Percentiles rank a stretch among this genome's conserved stretches.
phyloP scores from a whole-genome alignment of 2,888 invertebrate genomes.

The Amiota communis region DNA sequence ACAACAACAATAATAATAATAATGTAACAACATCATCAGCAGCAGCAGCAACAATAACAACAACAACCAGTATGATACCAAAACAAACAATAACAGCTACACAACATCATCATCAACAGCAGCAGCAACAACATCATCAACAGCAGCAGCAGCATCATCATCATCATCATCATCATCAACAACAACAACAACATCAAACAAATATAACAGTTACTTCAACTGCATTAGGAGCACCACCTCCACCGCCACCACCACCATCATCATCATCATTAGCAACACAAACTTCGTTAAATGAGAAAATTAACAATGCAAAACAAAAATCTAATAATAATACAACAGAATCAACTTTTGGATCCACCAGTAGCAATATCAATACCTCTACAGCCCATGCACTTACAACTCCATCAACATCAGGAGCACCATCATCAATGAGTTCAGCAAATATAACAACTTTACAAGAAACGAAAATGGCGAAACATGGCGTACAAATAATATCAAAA shows the following conservation, averaged over 20 bases:
- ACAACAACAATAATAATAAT: conserved; percentile 67
- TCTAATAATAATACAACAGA: conserved; percentile 33
- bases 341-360: conserved; percentile 52
- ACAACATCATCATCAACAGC: conserved; percentile 32
- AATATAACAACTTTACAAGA: conserved; percentile 5
- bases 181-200: conserved; percentile 29
- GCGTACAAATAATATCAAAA: conserved; percentile 73
- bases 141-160: conserved; percentile 30
- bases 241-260: conserved; percentile 23
- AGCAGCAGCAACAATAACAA: conserved; percentile 7
- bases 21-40: conserved; percentile 3
- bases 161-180: conserved; percentile 26
- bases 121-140: conserved; percentile 6
- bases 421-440: conserved; percentile 47
- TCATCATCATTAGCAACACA: conserved; percentile 26
- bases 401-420: conserved; percentile 44
- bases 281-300: no score
- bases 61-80: conserved; percentile 65
- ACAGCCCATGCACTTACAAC: conserved; percentile 10
- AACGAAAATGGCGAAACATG: conserved; percentile 46
- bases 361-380: neutral
- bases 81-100: conserved; percentile 31
- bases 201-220: conserved; percentile 11
- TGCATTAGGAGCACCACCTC: conserved; percentile 27
- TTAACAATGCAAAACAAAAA: conserved; percentile 29